A percentile compares a stretch with the other conserved stretches of the same genome.
Conservation (phyloP, 1,140 invertebrate genomes). For the Potamilus streckersoni region DNA sequence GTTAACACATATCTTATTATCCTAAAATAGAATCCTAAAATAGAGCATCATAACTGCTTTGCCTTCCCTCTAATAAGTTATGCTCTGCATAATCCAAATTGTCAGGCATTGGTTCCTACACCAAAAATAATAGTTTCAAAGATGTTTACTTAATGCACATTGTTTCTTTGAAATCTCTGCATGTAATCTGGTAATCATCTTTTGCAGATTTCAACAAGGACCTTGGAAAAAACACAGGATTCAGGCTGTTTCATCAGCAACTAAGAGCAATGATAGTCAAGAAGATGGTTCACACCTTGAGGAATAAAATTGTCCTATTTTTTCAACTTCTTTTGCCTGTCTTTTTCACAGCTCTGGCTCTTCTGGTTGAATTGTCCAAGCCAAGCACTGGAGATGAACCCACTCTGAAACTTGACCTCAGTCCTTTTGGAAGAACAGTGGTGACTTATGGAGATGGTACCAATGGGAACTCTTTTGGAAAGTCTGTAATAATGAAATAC, state of each 20-base stretch:
- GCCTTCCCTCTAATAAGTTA: too few relatives aligned
- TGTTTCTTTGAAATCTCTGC: neutral
- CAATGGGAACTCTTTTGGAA: neutral
- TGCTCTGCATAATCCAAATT: too few relatives aligned
- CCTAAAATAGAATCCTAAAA: too few relatives aligned
- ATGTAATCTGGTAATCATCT: neutral
- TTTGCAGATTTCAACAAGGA: constrained; percentile 29
- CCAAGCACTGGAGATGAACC: constrained; percentile 9
- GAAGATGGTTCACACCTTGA: constrained; percentile 26
- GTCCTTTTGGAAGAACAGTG: constrained; percentile 3
- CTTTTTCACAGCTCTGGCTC: constrained; percentile 26
- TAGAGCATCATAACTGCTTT: too few relatives aligned
- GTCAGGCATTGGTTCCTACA: too few relatives aligned
- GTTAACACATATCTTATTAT: too few relatives aligned
- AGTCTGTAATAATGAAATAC: neutral
- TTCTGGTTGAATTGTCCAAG: constrained; percentile 1
- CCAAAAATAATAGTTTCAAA: too few relatives aligned
- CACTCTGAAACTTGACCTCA: constrained; percentile 12
- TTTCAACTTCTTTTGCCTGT: constrained; percentile 29
- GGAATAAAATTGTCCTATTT: neutral
- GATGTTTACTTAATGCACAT: too few relatives aligned
- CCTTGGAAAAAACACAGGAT: constrained; percentile 33
- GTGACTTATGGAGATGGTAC: neutral
- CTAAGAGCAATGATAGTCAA: constrained; percentile 59
- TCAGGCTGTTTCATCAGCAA: constrained; percentile 47